phyloP scores from a whole-genome alignment of 2,888 invertebrate species.

The Brachyptera risi region DNA sequence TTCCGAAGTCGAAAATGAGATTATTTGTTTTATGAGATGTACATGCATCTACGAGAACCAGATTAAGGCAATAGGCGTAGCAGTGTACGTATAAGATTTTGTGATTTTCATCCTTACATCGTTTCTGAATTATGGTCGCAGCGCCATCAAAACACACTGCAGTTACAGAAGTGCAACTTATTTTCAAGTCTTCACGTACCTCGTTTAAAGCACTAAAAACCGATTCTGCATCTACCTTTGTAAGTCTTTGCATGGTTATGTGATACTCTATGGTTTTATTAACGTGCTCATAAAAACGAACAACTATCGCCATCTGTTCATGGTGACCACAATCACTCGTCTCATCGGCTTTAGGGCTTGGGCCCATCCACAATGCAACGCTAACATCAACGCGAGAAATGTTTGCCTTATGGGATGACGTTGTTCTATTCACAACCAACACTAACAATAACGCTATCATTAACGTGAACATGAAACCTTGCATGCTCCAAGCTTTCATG shows the following conservation, averaged over 20 bases:
- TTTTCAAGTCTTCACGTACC: background rate
- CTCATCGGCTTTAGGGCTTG: no score
- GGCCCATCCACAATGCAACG: no score
- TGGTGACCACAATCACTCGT: no score
- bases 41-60: background rate
- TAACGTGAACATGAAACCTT: no score
- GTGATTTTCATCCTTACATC: background rate
- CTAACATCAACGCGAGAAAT: no score
- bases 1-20: background rate
- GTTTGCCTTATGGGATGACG: no score
- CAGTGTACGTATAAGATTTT: background rate
- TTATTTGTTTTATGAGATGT: no score
- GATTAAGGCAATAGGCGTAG: background rate
- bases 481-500: no score
- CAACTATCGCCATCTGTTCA: background rate
- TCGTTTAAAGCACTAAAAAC: background rate
- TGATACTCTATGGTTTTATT: background rate
- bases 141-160: conserved; percentile 1
- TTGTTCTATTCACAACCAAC: no score
- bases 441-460: no score
- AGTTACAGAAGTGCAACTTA: background rate
- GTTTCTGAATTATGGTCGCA: conserved; percentile 1
- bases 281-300: background rate
- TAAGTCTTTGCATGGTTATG: background rate
- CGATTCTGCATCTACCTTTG: background rate